phyloP scores from a whole-genome alignment of 2,113 vertebrate genomes.

The Sinocyclocheilus rhinocerous region DNA sequence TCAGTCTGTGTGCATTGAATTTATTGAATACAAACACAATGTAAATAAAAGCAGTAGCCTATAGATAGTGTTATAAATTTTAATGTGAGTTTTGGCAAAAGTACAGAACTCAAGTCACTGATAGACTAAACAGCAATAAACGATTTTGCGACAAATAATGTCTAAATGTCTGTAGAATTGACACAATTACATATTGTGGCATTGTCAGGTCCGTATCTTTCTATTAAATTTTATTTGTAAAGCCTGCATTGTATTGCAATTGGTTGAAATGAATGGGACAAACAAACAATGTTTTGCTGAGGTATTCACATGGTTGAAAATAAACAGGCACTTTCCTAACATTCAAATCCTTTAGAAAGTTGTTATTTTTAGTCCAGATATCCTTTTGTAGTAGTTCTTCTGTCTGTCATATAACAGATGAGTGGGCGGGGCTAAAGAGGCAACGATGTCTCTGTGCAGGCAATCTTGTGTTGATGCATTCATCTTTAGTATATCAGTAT shows the following conservation, averaged over 20 bases:
- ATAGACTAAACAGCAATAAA: not conserved
- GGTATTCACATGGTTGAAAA: not conserved
- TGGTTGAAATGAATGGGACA: not conserved
- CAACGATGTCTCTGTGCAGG: not conserved
- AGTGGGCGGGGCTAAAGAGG: not conserved
- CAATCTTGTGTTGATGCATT: not conserved
- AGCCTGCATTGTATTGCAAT: not conserved
- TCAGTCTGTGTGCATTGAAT: too few relatives aligned
- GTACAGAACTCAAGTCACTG: conserved; percentile 1
- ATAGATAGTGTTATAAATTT: too few relatives aligned
- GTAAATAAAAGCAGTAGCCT: too few relatives aligned
- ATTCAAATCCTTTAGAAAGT: not conserved
- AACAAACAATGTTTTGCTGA: not conserved
- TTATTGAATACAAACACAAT: too few relatives aligned
- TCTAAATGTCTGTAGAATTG: too few relatives aligned
- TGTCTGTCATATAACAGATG: not conserved
- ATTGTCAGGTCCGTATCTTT: not conserved
- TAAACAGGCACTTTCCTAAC: not conserved
- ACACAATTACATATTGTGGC: too few relatives aligned
- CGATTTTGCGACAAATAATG: too few relatives aligned
- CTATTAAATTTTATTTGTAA: not conserved
- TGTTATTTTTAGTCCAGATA: not conserved
- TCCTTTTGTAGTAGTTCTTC: not conserved
- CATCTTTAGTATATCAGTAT: not conserved
- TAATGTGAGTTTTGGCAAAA: too few relatives aligned